Evolutionary conservation across 1,140 invertebrate genomes (phyloP).

Genomic region (Himalopsyche phryganea): DNA sequence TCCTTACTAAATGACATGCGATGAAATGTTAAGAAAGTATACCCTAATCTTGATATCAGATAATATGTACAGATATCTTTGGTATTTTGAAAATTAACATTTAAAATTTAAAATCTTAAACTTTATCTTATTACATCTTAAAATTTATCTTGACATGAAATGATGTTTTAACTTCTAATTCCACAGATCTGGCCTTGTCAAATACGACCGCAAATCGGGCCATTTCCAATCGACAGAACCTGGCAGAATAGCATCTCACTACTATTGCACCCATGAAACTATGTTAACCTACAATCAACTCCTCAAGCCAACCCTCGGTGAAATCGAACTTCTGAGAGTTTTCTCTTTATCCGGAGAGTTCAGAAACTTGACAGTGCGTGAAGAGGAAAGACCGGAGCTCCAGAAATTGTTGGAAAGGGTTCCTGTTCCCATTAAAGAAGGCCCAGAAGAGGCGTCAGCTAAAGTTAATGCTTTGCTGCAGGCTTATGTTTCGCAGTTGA

Average conservation of each 20-base stretch:
- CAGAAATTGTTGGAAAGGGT: conserved; percentile 75
- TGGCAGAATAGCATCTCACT: conserved; percentile 96
- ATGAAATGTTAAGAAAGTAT: too few relatives aligned
- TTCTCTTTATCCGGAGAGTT: conserved; percentile 98
- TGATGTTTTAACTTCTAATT: too few relatives aligned
- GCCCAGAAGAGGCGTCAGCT: conserved; percentile 96
- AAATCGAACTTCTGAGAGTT: conserved; percentile 98
- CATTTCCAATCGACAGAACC: conserved; percentile 91
- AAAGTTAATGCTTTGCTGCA: conserved; percentile 93
- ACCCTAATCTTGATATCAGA: too few relatives aligned
- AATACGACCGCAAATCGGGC: conserved; percentile 95
- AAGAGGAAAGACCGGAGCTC: conserved; percentile 97
- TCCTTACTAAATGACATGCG: too few relatives aligned
- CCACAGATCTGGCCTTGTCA: conserved; percentile 78
- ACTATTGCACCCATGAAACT: conserved; percentile 96
- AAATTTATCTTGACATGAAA: too few relatives aligned
- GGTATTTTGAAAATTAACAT: too few relatives aligned
- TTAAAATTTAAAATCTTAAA: too few relatives aligned
- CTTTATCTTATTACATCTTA: too few relatives aligned
- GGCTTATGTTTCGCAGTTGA: conserved; percentile 93
- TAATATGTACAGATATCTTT: too few relatives aligned
- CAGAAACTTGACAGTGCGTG: conserved; percentile 87
- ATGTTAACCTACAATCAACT: conserved; percentile 97
- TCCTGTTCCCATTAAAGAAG: conserved; percentile 98
- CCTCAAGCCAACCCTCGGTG: conserved; percentile 92